A percentile compares a stretch with the other conserved stretches of the same genome.
These are phyloP conservation scores for Habrosyne pyritoides DNA, from an alignment of 2,888 invertebrate species.

Conservation along the genomic window DNA sequence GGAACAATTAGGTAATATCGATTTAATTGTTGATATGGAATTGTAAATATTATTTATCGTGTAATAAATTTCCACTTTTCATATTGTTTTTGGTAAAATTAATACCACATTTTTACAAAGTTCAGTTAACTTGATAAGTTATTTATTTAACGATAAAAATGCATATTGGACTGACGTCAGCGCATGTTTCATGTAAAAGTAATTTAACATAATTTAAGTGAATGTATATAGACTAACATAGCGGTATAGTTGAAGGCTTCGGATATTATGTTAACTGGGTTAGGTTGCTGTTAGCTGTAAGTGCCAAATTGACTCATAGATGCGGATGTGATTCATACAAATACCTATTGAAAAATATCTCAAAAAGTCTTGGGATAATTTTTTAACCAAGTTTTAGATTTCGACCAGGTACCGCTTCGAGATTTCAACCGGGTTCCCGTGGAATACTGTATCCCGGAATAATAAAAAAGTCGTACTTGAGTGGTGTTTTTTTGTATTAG, in stretches of 20 bases:
- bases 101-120: not conserved
- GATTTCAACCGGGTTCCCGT: too few relatives aligned
- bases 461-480: too few relatives aligned
- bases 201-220: constrained; percentile 2
- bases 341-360: not conserved
- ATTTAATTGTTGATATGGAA: constrained; percentile 14
- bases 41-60: constrained; percentile 6
- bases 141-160: constrained; percentile 3
- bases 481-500: too few relatives aligned
- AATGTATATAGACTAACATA: constrained; percentile 6
- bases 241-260: constrained; percentile 2
- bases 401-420: too few relatives aligned
- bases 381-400: not conserved
- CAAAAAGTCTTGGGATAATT: not conserved
- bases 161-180: constrained; percentile 8
- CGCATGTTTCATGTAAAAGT: constrained; percentile 6
- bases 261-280: not conserved
- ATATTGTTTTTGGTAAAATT: not conserved
- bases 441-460: too few relatives aligned
- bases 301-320: constrained; percentile 2
- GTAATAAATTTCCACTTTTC: not conserved
- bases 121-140: not conserved
- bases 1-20: constrained; percentile 48
- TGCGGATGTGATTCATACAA: constrained; percentile 3
- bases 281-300: constrained; percentile 3